Percentiles rank a stretch among this genome's conserved stretches.
phyloP scores from a whole-genome alignment of 1,140 invertebrate species.

The Saccostrea glomerata region DNA sequence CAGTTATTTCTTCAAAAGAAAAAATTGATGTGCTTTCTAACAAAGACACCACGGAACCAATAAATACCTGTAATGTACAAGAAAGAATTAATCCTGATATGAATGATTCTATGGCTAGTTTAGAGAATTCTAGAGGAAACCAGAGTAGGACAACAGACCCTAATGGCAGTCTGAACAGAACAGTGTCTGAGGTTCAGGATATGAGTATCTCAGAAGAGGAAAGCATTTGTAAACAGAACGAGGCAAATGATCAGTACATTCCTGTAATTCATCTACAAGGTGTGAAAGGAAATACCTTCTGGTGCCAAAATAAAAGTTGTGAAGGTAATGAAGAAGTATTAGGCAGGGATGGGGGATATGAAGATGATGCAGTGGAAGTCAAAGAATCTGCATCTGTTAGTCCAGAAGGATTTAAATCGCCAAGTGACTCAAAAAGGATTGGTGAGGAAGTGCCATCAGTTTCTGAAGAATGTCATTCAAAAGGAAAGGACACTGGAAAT shows the following conservation, averaged over 20 bases:
- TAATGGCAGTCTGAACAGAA: neutral
- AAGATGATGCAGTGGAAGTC: neutral
- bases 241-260: neutral
- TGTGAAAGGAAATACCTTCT: neutral
- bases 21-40: neutral
- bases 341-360: neutral
- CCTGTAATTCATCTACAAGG: neutral
- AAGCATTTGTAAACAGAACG: neutral
- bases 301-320: neutral
- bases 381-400: neutral
- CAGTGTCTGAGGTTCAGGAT: neutral
- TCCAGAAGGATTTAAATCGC: neutral
- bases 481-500: neutral
- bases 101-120: neutral
- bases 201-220: conserved; percentile 12
- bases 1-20: neutral
- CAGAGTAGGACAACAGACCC: neutral
- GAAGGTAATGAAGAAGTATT: neutral
- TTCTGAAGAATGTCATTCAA: neutral
- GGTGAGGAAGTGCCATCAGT: neutral
- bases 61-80: neutral
- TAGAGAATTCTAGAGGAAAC: neutral
- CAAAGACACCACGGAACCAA: too few relatives aligned
- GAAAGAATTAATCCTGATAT: neutral
- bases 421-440: neutral